Evolutionary conservation across 2,888 invertebrate genomes (phyloP).

Genomic region (Campopleginae sp.): DNA sequence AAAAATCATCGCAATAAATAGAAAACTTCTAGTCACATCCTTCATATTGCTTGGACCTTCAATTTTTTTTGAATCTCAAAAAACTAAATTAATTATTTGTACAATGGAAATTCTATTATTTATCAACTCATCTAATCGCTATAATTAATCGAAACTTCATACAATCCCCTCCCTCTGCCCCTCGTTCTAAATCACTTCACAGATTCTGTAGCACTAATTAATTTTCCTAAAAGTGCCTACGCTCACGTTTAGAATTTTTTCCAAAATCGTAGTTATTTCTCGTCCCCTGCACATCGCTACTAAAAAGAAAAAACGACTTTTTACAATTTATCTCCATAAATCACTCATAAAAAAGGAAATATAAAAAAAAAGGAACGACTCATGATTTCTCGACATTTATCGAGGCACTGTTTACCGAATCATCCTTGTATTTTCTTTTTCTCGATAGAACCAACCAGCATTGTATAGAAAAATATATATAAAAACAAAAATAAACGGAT

Average conservation of each 20-base stretch:
- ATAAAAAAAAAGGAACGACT: neutral
- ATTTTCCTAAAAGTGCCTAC: constrained; percentile 82
- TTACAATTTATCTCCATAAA: neutral
- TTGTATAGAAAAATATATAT: constrained; percentile 32
- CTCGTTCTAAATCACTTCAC: constrained; percentile 32
- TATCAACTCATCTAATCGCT: neutral
- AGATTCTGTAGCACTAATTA: constrained; percentile 44
- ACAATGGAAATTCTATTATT: neutral
- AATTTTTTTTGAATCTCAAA: neutral
- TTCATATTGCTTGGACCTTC: neutral
- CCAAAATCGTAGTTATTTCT: constrained; percentile 29
- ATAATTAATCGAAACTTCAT: neutral
- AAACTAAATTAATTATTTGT: neutral
- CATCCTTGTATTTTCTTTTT: constrained; percentile 19
- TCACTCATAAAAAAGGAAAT: neutral
- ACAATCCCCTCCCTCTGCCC: neutral
- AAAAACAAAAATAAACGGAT: constrained; percentile 77
- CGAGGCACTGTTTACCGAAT: neutral
- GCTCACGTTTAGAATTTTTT: constrained; percentile 78
- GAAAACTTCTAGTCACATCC: neutral
- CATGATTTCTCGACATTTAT: neutral
- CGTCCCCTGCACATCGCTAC: constrained; percentile 1
- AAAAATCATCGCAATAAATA: constrained; percentile 4
- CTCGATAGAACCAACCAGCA: constrained; percentile 27
- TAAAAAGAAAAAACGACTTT: constrained; percentile 6